Conservation (phyloP, 2,888 invertebrate genomes). For the Linnaemya tessellans region DNA sequence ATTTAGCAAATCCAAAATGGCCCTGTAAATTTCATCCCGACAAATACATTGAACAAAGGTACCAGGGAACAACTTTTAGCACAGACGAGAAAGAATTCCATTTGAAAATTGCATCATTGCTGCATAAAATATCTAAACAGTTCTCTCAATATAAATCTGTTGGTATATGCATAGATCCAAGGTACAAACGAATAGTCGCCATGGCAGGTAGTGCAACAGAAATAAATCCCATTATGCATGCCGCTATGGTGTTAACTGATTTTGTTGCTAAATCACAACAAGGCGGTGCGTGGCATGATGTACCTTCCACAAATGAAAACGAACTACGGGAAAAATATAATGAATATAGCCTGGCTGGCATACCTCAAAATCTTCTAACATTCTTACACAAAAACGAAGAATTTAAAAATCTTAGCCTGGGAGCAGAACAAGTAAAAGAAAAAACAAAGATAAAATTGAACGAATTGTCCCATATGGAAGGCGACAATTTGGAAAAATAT, state of each 20-base stretch:
- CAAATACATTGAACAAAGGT: conserved; percentile 87
- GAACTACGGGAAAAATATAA: conserved; percentile 77
- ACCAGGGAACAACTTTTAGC: conserved; percentile 86
- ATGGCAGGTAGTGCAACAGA: conserved; percentile 84
- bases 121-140: conserved; percentile 74
- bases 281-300: conserved; percentile 87
- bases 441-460: conserved; percentile 52
- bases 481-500: conserved; percentile 81
- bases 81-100: conserved; percentile 85
- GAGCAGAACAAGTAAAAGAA: conserved; percentile 81
- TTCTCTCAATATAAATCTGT: conserved; percentile 80
- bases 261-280: conserved; percentile 92
- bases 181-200: conserved; percentile 86
- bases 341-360: conserved; percentile 80
- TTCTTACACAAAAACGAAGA: conserved; percentile 78
- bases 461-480: conserved; percentile 41
- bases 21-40: conserved; percentile 93
- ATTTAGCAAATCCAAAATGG: conserved; percentile 87
- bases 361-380: conserved; percentile 83
- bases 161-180: conserved; percentile 91
- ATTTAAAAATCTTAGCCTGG: conserved; percentile 82
- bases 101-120: conserved; percentile 85
- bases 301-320: conserved; percentile 50
- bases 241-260: conserved; percentile 93
- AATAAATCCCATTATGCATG: conserved; percentile 91